Conservation (phyloP, 2,797 vertebrate genomes). For the Microctenopoma stevenorrisi region DNA sequence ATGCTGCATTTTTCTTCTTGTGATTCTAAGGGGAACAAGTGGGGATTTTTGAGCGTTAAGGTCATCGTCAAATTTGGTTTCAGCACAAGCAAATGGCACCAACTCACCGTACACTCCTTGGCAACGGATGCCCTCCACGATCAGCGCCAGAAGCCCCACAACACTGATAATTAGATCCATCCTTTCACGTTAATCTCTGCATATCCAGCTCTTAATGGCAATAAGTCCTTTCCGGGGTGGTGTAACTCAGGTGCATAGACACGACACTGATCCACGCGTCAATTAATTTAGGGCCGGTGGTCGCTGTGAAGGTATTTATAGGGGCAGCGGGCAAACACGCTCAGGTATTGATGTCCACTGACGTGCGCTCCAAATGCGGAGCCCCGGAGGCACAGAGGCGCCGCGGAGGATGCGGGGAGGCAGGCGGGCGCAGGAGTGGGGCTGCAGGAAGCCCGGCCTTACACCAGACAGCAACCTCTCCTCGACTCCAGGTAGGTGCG, state of each 20-base stretch:
- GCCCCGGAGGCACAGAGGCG: conserved; percentile 39
- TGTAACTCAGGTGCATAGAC: conserved; percentile 67
- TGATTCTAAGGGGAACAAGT: background rate
- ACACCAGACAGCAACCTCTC: conserved; percentile 28
- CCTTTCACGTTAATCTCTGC: conserved; percentile 90
- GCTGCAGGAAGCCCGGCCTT: conserved; percentile 70
- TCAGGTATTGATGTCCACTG: conserved; percentile 36
- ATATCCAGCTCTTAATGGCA: conserved; percentile 85
- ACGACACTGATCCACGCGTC: conserved; percentile 52
- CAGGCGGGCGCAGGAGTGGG: conserved; percentile 31
- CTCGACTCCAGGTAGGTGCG: conserved; percentile 47
- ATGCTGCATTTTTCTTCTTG: background rate
- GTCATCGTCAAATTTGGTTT: conserved; percentile 70
- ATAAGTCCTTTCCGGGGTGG: conserved; percentile 83
- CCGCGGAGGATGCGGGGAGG: conserved; percentile 42
- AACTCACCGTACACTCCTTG: conserved; percentile 97
- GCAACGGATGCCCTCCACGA: conserved; percentile 88
- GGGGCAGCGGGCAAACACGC: conserved; percentile 15
- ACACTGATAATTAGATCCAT: conserved; percentile 93
- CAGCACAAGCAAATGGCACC: conserved; percentile 25
- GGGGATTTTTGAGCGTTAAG: conserved; percentile 61
- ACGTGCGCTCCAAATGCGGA: conserved; percentile 24
- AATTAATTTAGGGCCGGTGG: conserved; percentile 46
- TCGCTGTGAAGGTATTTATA: conserved; percentile 49
- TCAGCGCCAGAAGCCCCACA: conserved; percentile 89